Base-by-base conservation (phyloP, 2,797 vertebrate species). In the Gephyroberyx darwinii region DNA sequence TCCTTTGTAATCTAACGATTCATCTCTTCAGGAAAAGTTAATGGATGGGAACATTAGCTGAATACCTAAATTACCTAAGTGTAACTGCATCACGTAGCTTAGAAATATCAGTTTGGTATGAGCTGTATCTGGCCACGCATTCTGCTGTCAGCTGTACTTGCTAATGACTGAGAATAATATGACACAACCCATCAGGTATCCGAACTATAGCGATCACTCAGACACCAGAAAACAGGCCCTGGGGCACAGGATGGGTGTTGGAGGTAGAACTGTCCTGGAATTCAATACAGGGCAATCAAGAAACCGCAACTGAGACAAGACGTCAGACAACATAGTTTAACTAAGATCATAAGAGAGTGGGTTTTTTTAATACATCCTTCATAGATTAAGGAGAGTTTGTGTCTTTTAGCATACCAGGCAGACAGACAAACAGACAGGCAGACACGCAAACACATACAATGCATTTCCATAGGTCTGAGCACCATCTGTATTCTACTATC, bases 201-300 rank as follows among this genome's bases (percentile, higher is more conserved):
- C 81, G 22, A 65, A 74, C 66, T 77, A 50, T 65, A 64, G 60
- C 48, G 81, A 68, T 78, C 78, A 62, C 59, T 53, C 76, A 70
- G 83, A 80, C 7, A 82, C 55, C 74, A 85, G 81, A 85, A 88
- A 84, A 84, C 71, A 69, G 81, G 50, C 79, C 90, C 89, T 0
- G 17, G 51, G 89, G 89, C 86, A 74, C 79, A 89, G 79, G 87
- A 74, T 88, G 90, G 88, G 88, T 88, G 80, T 88, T 78, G 71
- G 65, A 81, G 71, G 45, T 35, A 50, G 43, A 77, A 65, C 65
- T 57, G 61, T 78, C 63, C 48, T 82, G 87, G 80, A 90, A 91
- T 90, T 85, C 70, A 76, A 79, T 71, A 76, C 71, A 56, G 66
- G 76, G 73, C 64, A 82, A 80, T 68, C 78, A 86, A 81, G 60